phyloP scores from a whole-genome alignment of 1,140 invertebrate genomes.

The Spodoptera litura region DNA sequence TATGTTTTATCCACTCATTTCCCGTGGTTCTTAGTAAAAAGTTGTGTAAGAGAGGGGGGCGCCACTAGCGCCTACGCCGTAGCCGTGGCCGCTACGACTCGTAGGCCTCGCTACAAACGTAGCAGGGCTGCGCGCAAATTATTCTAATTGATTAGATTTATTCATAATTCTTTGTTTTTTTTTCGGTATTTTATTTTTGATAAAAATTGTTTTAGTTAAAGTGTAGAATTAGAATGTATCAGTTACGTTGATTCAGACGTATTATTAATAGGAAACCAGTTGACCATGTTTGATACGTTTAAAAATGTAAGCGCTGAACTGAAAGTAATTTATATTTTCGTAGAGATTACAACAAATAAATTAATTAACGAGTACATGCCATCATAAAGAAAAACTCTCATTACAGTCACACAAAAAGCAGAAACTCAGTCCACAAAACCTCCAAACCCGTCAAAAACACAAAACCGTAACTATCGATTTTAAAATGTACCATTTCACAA shows the following conservation, averaged over 20 bases:
- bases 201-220: not conserved
- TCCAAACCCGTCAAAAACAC: conserved; percentile 37
- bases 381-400: too few species aligned
- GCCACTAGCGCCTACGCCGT: conserved; percentile 80
- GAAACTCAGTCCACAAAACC: too few species aligned
- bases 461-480: conserved; percentile 45
- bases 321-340: too few species aligned
- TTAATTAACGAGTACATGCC: too few species aligned
- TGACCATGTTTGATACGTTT: too few species aligned
- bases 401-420: too few species aligned
- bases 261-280: too few species aligned
- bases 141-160: conserved; percentile 48
- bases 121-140: conserved; percentile 64
- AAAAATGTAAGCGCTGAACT: too few species aligned
- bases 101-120: conserved; percentile 67
- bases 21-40: conserved; percentile 83
- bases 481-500: not conserved
- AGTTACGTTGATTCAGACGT: too few species aligned
- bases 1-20: conserved; percentile 83
- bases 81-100: conserved; percentile 62
- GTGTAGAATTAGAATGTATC: too few species aligned
- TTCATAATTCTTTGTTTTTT: conserved; percentile 33
- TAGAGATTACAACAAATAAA: too few species aligned
- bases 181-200: not conserved
- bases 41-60: conserved; percentile 70